Percentiles rank a stretch among this genome's conserved stretches.
Evolutionary conservation across 2,113 vertebrate species (phyloP).

Genomic region (Otis tarda): DNA sequence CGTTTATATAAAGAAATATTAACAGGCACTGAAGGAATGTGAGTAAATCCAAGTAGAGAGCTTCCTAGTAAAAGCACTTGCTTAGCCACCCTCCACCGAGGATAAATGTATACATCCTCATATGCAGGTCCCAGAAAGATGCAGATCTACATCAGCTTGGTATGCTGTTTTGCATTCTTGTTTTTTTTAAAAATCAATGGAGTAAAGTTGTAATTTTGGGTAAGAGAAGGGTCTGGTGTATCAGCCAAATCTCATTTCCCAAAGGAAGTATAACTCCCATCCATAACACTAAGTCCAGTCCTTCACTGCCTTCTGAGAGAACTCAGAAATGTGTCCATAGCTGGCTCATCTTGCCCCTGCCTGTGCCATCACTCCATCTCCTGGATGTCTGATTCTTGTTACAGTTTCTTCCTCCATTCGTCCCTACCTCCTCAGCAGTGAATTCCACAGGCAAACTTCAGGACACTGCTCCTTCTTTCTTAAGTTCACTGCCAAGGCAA

Average conservation of each 20-base stretch:
- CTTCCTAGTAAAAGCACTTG: background rate
- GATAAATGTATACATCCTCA: background rate
- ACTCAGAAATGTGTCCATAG: fast-evolving
- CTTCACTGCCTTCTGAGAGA: background rate
- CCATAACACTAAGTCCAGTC: background rate
- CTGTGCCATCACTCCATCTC: background rate
- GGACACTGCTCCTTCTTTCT: background rate
- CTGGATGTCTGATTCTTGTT: background rate
- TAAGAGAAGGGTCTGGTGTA: background rate
- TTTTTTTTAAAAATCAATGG: background rate
- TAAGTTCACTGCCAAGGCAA: background rate
- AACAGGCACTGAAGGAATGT: background rate
- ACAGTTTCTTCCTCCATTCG: background rate
- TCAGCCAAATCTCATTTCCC: background rate
- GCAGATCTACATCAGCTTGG: background rate
- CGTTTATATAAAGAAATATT: background rate
- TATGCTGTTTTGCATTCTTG: too few relatives aligned
- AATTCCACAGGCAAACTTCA: background rate
- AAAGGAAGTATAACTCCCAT: background rate
- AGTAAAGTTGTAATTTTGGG: background rate
- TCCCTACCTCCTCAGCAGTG: background rate
- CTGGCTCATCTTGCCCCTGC: background rate
- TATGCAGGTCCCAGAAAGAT: background rate
- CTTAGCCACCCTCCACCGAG: too few relatives aligned
- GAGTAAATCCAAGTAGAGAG: background rate